Percentiles rank a stretch among this genome's conserved stretches.
These are phyloP conservation scores for Drosophila suzukii DNA, from an alignment of 1,140 invertebrate genomes.

Conservation along the genomic window DNA sequence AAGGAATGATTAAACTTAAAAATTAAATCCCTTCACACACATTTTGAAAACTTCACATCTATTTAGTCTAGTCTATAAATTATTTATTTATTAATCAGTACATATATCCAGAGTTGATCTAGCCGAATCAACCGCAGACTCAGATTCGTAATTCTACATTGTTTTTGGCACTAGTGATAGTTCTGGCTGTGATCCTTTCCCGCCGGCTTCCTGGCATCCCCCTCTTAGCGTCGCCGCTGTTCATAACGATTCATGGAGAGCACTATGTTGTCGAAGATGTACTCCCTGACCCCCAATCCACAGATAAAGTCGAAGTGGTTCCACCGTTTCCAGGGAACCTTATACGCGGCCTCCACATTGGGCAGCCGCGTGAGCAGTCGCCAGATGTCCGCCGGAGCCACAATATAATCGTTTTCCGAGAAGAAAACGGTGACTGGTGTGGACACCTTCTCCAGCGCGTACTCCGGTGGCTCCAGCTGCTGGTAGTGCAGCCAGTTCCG, in stretches of 20 bases:
- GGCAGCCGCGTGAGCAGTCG: conserved; percentile 83
- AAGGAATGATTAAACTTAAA: not conserved
- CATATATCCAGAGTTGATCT: conserved; percentile 43
- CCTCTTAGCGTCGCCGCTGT: conserved; percentile 42
- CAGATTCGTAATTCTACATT: conserved; percentile 39
- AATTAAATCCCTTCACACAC: not conserved
- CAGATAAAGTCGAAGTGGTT: conserved; percentile 91
- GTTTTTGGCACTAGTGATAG: conserved; percentile 76
- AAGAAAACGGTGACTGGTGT: conserved; percentile 88
- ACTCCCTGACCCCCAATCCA: conserved; percentile 86
- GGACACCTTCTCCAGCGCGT: conserved; percentile 87
- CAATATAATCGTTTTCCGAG: conserved; percentile 87
- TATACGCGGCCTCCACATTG: conserved; percentile 78
- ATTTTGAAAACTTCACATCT: not conserved
- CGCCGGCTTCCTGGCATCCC: not conserved
- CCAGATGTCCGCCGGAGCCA: conserved; percentile 87
- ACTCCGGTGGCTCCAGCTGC: conserved; percentile 85
- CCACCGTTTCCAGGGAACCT: conserved; percentile 87
- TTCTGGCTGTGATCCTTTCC: conserved; percentile 45
- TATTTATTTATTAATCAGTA: conserved; percentile 80
- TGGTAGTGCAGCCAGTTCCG: conserved; percentile 85
- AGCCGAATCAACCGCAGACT: conserved; percentile 33
- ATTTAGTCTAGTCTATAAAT: conserved; percentile 52
- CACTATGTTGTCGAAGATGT: conserved; percentile 86
- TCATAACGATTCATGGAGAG: conserved; percentile 82